Evolutionary conservation across 1,140 invertebrate species (phyloP).

Genomic region (Orchestia grillus): DNA sequence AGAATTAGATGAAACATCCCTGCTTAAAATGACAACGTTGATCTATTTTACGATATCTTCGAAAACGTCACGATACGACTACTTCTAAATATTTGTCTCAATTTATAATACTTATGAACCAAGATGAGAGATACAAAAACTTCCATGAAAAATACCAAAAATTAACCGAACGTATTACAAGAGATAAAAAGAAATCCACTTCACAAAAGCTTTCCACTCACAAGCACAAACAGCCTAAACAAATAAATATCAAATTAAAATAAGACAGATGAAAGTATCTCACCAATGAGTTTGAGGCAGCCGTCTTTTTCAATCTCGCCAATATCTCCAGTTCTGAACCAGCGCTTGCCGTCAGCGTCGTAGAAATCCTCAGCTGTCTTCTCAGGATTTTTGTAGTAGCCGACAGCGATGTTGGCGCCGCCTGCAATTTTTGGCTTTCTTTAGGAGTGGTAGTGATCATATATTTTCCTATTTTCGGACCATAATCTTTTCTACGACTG

Average conservation of each 20-base stretch:
- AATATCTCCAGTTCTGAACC: slow-evolving; percentile 98
- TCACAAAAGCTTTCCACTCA: no score
- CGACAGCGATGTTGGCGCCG: slow-evolving; percentile 89
- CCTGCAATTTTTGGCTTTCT: slow-evolving; percentile 69
- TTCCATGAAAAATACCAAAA: no score
- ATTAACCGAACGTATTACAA: no score
- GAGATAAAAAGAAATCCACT: no score
- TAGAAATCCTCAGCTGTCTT: slow-evolving; percentile 94
- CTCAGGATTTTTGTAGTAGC: slow-evolving; percentile 93
- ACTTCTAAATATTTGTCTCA: no score
- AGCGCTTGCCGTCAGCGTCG: slow-evolving; percentile 82
- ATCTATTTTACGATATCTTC: no score
- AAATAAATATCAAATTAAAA: neutral
- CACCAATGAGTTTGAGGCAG: slow-evolving; percentile 96
- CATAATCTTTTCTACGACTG: neutral
- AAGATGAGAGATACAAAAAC: no score
- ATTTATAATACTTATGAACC: no score
- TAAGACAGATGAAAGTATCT: slow-evolving; percentile 66
- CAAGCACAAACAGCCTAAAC: no score
- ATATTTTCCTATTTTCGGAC: neutral
- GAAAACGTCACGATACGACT: no score
- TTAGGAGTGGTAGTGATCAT: neutral
- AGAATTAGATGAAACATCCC: no score
- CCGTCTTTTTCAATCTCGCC: slow-evolving; percentile 93
- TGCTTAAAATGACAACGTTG: no score